A percentile compares a stretch with the other conserved stretches of the same genome.
These are phyloP conservation scores for Bombus sibiricus DNA, from an alignment of 1,140 invertebrate species.

Conservation along the genomic window DNA sequence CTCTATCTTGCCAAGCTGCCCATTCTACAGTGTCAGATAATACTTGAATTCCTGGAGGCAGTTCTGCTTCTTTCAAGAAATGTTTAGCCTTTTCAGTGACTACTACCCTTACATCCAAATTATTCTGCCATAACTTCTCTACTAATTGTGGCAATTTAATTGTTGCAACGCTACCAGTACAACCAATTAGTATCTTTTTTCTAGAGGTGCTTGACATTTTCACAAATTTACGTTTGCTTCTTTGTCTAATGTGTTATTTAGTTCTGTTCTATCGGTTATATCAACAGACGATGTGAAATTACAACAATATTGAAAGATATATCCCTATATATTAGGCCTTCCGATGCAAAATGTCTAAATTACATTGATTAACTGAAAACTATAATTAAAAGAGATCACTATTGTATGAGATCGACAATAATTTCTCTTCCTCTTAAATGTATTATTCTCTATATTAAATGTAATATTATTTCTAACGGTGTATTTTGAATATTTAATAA, in stretches of 20 bases:
- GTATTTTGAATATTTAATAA: conserved; percentile 12
- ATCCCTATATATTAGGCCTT: conserved; percentile 12
- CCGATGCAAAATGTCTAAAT: neutral
- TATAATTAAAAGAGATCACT: neutral
- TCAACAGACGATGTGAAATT: neutral
- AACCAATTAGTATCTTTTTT: conserved; percentile 89
- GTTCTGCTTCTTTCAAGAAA: conserved; percentile 89
- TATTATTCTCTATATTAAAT: neutral
- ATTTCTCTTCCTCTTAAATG: neutral
- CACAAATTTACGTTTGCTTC: neutral
- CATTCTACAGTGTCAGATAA: conserved; percentile 95
- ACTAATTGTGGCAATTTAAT: conserved; percentile 91
- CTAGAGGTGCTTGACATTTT: conserved; percentile 70
- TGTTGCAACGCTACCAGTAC: conserved; percentile 96
- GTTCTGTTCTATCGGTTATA: neutral
- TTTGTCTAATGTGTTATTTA: neutral
- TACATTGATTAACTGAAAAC: neutral
- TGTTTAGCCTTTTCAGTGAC: conserved; percentile 93
- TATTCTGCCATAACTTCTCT: conserved; percentile 81
- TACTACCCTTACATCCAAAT: conserved; percentile 89
- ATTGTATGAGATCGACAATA: neutral
- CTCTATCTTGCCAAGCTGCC: conserved; percentile 93
- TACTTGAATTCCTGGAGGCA: conserved; percentile 85
- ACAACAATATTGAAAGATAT: neutral
- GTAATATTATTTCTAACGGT: conserved; percentile 6